Percentiles rank a stretch among this genome's conserved stretches.
phyloP scores from a whole-genome alignment of 2,113 vertebrate genomes.

The Pelodiscus sinensis region DNA sequence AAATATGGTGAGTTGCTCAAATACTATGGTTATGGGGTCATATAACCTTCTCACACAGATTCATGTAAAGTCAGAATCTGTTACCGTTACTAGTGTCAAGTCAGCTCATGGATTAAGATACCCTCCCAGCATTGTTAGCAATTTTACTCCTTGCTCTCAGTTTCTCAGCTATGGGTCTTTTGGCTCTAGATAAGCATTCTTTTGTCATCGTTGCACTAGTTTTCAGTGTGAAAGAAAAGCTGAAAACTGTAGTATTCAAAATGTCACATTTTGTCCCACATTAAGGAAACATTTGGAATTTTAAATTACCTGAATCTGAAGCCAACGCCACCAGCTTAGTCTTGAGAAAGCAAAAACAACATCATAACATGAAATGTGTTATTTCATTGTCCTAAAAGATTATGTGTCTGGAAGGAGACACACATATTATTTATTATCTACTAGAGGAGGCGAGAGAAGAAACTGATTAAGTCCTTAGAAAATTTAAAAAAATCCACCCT shows the following conservation, averaged over 20 bases:
- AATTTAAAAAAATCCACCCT: background rate
- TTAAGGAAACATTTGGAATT: slow-evolving; percentile 21
- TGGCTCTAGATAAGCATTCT: background rate
- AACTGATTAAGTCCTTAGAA: background rate
- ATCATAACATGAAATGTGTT: background rate
- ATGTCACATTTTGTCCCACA: slow-evolving; percentile 9
- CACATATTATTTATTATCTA: background rate
- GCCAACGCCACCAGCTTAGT: background rate
- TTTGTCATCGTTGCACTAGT: background rate
- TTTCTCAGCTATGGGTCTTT: background rate
- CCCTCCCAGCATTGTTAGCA: background rate
- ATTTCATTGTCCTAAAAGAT: background rate
- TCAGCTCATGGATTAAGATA: background rate
- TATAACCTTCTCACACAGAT: background rate
- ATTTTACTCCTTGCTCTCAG: background rate
- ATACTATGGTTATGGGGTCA: background rate
- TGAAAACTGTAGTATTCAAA: background rate
- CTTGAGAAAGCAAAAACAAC: background rate
- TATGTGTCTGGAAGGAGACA: background rate
- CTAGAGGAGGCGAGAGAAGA: too few relatives aligned
- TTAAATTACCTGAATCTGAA: slow-evolving; percentile 19
- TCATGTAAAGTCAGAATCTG: background rate
- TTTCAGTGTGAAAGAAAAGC: slow-evolving; percentile 6
- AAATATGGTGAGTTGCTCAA: background rate
- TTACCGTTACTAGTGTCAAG: background rate